phyloP scores from a whole-genome alignment of 2,888 invertebrate species.

The Cryptophagus acutangulus region DNA sequence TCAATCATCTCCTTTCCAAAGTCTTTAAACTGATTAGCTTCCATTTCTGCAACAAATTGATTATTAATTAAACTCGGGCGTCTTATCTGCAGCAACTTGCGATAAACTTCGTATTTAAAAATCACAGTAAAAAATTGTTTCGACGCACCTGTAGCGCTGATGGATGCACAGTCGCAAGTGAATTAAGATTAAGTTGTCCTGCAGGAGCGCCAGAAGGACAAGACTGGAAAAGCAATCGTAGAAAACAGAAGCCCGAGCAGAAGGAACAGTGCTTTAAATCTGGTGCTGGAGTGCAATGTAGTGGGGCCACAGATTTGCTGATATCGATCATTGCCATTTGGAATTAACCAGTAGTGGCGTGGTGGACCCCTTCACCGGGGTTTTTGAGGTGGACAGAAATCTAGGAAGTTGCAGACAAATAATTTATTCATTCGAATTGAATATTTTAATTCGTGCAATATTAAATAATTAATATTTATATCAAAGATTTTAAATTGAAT shows the following conservation, averaged over 20 bases:
- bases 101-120: not conserved
- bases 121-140: not conserved
- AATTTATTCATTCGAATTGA: no score
- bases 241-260: slow-evolving; percentile 24
- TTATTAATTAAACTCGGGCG: slow-evolving; percentile 1
- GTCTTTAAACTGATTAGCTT: slow-evolving; percentile 74
- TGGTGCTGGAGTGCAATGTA: slow-evolving; percentile 18
- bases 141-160: slow-evolving; percentile 13
- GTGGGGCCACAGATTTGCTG: slow-evolving; percentile 27
- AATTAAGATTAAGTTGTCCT: not conserved
- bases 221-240: slow-evolving; percentile 13
- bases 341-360: slow-evolving; percentile 7
- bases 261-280: slow-evolving; percentile 29
- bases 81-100: not conserved
- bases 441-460: no score
- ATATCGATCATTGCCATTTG: slow-evolving; percentile 29
- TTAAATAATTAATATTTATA: no score
- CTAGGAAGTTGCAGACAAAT: no score
- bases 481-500: no score
- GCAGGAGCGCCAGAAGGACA: no score
- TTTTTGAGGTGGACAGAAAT: slow-evolving; percentile 5
- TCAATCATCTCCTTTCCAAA: slow-evolving; percentile 92
- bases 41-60: slow-evolving; percentile 55
- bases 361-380: slow-evolving; percentile 18
- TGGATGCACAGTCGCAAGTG: no score